A percentile compares a stretch with the other conserved stretches of the same genome.
Evolutionary conservation across 23 tunicate genomes (phyloP).

Genomic region (Ciona savignyi): DNA sequence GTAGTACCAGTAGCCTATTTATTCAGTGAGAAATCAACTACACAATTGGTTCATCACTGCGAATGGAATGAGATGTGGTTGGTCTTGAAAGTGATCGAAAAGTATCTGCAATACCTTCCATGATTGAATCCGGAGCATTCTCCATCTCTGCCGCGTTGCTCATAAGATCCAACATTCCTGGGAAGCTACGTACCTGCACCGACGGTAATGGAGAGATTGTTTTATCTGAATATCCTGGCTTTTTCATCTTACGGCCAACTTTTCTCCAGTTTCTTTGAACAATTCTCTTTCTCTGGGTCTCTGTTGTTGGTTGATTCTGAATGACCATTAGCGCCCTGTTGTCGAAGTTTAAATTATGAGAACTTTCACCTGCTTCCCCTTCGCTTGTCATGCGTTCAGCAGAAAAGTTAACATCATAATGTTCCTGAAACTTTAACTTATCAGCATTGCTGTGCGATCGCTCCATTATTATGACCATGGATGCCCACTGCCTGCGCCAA

Average conservation of each 20-base stretch:
- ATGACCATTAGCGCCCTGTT: slow-evolving; percentile 51
- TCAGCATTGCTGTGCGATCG: slow-evolving; percentile 46
- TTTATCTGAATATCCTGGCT: neutral
- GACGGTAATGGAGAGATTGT: neutral
- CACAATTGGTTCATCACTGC: too few species aligned
- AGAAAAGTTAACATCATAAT: slow-evolving; percentile 39
- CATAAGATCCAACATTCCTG: slow-evolving; percentile 24
- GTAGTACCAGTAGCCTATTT: too few species aligned
- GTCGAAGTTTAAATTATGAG: neutral
- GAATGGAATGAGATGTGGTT: neutral
- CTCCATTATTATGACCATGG: slow-evolving; percentile 75
- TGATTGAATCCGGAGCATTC: neutral
- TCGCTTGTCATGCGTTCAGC: slow-evolving; percentile 47
- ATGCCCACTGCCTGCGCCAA: slow-evolving; percentile 83
- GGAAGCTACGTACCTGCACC: slow-evolving; percentile 13
- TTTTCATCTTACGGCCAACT: neutral
- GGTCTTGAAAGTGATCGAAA: neutral
- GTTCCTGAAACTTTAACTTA: slow-evolving; percentile 40
- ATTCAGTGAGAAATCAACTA: too few species aligned
- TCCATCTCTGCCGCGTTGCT: slow-evolving; percentile 28
- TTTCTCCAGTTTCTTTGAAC: slow-evolving; percentile 13
- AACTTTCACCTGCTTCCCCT: slow-evolving; percentile 37
- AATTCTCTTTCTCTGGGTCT: slow-evolving; percentile 17
- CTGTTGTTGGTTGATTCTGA: slow-evolving; percentile 24
- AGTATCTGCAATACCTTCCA: neutral